Evolutionary conservation across 2,888 invertebrate species (phyloP).

Genomic region (Acleris holmiana): DNA sequence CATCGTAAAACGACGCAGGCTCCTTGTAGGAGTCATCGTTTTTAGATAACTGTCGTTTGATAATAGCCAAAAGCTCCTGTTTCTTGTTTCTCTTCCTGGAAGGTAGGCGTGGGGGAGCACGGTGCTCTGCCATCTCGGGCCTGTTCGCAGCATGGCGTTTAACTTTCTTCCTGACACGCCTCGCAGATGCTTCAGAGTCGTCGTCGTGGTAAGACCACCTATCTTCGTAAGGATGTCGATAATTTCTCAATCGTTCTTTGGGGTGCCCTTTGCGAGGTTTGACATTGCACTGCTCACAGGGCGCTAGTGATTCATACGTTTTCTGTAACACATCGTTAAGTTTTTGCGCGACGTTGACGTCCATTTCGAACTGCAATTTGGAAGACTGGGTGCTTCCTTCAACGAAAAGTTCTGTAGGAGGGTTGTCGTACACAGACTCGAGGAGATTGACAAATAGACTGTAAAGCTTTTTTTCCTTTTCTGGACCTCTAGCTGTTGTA

Average conservation of each 20-base stretch:
- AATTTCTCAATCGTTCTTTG: neutral
- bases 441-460: slow-evolving; percentile 67
- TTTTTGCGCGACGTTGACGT: slow-evolving; percentile 55
- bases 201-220: no score
- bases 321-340: slow-evolving; percentile 34
- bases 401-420: slow-evolving; percentile 33
- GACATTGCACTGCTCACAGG: neutral
- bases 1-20: slow-evolving; percentile 13
- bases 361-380: slow-evolving; percentile 52
- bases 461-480: slow-evolving; percentile 54
- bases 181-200: no score
- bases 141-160: neutral
- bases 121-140: no score
- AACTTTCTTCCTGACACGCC: neutral
- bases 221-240: no score
- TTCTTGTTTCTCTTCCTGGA: slow-evolving; percentile 5
- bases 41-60: slow-evolving; percentile 15
- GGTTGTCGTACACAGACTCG: slow-evolving; percentile 55
- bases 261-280: neutral
- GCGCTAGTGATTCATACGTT: neutral
- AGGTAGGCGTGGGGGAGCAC: neutral
- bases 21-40: neutral
- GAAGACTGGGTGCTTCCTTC: slow-evolving; percentile 40
- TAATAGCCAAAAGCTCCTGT: slow-evolving; percentile 15
- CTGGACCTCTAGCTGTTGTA: slow-evolving; percentile 43